Evolutionary conservation across 2,888 invertebrate species (phyloP), one percentile per base, ranked within the genome.

Genomic region (Synanthedon tipuliformis): DNA sequence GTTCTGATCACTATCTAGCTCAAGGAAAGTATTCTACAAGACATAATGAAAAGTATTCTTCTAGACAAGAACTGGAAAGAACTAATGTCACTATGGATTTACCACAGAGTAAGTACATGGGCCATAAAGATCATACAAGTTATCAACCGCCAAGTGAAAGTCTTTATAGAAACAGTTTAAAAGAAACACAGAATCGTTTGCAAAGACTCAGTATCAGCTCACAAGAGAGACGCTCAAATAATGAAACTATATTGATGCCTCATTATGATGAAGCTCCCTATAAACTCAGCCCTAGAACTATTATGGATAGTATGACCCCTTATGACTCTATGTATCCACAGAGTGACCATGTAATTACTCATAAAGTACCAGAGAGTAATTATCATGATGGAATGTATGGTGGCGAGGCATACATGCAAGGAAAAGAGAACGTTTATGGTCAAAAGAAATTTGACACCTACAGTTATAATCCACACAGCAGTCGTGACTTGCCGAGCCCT

Each of bases 401-500:
- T 23, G 69, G 69, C 63, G 84, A 83, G 59, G 70, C 68, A 57
- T 85, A 85, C 68, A 66, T 74, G 48, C 74, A 73, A 60, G 71
- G 76, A 51, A 82, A 83, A 68, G 88, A 88, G 54, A 88, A 86
- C 66, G 68, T 76, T 48, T 88, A 82, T 70, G 72, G 71, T 52
- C 79, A 79, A 62, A 71, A 78, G 57, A 82, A 82, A 65, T 86
- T 77, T 65, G 83, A 87, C 63, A 61, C 76, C 45, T 87, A 82
- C 62, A 79, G 75, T 58, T 85, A 84, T 64, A 82, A 85, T 62
- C 69, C 79, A 45, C 83, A 82, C 62, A 76, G 72, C 41, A 75
- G 68, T 57, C 70, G 77, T 59, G 79, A 84, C 59, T 57, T 80
- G 55, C 68, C 75, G 55, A 81, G 73, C 61, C 75, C 85, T 53